These are phyloP conservation scores for Struthio camelus DNA, from an alignment of 2,113 vertebrate species.

Conservation along the genomic window DNA sequence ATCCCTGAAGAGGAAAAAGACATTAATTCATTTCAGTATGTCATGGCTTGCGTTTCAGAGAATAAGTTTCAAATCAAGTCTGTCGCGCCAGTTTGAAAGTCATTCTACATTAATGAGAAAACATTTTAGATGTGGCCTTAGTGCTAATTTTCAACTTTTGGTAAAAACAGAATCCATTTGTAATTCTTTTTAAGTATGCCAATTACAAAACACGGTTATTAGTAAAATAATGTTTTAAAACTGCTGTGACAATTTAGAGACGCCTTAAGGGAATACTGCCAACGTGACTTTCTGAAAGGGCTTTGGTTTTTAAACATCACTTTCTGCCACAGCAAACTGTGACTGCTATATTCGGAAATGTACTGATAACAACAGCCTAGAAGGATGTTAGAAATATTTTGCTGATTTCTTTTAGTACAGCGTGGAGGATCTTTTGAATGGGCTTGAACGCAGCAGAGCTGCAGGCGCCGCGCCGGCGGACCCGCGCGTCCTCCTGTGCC, in stretches of 20 bases:
- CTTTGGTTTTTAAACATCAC: not conserved
- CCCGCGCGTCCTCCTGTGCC: not conserved
- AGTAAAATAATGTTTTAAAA: not conserved
- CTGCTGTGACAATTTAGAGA: not conserved
- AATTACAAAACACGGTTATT: not conserved
- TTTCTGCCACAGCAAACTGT: not conserved
- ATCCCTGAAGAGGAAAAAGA: not conserved
- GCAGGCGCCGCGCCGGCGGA: not conserved
- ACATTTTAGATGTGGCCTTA: not conserved
- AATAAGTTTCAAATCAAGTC: not conserved
- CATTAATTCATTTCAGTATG: not conserved
- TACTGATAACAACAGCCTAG: not conserved
- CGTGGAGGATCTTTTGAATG: not conserved
- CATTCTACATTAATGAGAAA: not conserved
- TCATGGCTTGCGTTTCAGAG: not conserved
- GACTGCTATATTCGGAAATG: not conserved
- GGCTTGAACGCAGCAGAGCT: not conserved
- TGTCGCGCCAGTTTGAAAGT: not conserved
- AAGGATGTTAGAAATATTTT: not conserved
- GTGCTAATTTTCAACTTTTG: not conserved
- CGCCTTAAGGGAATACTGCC: fast-evolving
- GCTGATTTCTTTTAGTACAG: not conserved
- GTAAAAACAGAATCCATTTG: not conserved
- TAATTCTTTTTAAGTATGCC: not conserved
- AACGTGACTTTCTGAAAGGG: not conserved